Evolutionary conservation across 2,888 invertebrate species (phyloP).

Genomic region (Athripsodes cinereus): DNA sequence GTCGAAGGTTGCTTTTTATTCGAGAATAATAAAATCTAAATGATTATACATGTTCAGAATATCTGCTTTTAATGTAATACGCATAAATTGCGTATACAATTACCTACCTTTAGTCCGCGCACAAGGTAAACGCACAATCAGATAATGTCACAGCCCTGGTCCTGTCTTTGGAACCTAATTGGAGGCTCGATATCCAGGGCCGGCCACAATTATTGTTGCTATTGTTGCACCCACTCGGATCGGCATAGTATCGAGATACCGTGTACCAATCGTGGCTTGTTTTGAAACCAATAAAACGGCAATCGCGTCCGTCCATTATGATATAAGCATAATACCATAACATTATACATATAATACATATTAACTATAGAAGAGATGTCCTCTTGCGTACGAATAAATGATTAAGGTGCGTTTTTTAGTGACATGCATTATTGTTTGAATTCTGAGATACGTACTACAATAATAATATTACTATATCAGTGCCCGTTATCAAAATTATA

Average conservation of each 20-base stretch:
- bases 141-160: background rate
- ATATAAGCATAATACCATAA: constrained; percentile 10
- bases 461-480: too few species aligned
- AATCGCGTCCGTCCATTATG: constrained; percentile 17
- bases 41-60: background rate
- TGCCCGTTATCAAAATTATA: too few species aligned
- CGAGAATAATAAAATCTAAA: background rate
- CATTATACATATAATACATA: background rate
- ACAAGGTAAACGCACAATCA: constrained; percentile 1
- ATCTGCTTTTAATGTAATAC: background rate
- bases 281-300: constrained; percentile 20
- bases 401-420: constrained; percentile 14
- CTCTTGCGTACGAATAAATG: constrained; percentile 8
- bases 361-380: constrained; percentile 9
- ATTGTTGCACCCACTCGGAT: constrained; percentile 18
- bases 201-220: constrained; percentile 14
- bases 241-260: constrained; percentile 13
- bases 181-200: constrained; percentile 17
- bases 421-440: constrained; percentile 6
- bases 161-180: constrained; percentile 18
- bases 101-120: background rate
- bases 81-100: constrained; percentile 1
- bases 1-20: background rate
- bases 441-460: constrained; percentile 5
- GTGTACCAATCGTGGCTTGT: constrained; percentile 18